A percentile compares a stretch with the other conserved stretches of the same genome.
Conservation (phyloP, 2,888 invertebrate genomes). For the Heliconius aoede region DNA sequence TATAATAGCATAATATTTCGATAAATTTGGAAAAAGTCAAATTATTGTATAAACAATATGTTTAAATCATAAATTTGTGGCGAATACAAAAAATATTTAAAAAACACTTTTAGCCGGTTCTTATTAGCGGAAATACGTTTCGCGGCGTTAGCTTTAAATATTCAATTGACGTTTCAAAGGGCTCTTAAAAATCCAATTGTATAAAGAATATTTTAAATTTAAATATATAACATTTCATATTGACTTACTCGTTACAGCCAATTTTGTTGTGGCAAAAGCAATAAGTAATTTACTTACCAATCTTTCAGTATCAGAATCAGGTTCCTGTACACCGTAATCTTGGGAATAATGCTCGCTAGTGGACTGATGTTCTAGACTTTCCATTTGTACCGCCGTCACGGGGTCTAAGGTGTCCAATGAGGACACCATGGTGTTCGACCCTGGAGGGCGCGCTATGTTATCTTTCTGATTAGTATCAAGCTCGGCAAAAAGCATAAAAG, state of each 20-base stretch:
- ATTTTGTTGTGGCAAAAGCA: neutral
- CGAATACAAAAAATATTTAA: no score
- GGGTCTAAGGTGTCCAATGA: slow-evolving; percentile 88
- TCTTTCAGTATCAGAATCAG: slow-evolving; percentile 78
- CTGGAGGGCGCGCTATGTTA: slow-evolving; percentile 83
- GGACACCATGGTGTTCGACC: slow-evolving; percentile 93
- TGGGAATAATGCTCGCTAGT: slow-evolving; percentile 77
- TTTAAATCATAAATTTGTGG: neutral
- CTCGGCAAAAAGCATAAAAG: slow-evolving; percentile 63
- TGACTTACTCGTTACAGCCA: slow-evolving; percentile 13
- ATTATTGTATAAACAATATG: neutral
- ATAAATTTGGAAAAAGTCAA: neutral
- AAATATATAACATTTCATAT: neutral
- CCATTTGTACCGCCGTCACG: slow-evolving; percentile 77
- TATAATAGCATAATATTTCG: neutral
- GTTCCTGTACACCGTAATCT: slow-evolving; percentile 78
- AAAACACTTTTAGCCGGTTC: no score
- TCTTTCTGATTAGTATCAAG: slow-evolving; percentile 81
- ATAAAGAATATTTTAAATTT: neutral
- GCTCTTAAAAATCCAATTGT: no score
- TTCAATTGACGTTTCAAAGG: no score
- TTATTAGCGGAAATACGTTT: no score
- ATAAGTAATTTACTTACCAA: slow-evolving; percentile 64
- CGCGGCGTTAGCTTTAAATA: no score
- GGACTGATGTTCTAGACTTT: slow-evolving; percentile 77